Conservation (phyloP, 2,797 vertebrate genomes). For the Tamandua tetradactyla region DNA sequence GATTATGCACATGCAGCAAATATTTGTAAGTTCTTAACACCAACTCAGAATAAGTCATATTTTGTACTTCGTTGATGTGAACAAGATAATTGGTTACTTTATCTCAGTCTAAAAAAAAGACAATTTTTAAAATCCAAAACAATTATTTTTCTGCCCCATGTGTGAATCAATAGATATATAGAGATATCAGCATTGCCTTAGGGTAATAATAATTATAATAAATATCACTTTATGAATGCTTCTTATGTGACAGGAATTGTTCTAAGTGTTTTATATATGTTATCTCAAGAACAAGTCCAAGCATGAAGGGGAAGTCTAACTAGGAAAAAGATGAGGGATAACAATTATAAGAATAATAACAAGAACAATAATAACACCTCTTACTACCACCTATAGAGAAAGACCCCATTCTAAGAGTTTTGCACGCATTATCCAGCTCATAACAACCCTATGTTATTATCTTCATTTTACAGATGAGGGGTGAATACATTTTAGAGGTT, state of each 20-base stretch:
- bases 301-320: not conserved
- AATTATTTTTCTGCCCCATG: not conserved
- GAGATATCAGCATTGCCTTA: not conserved
- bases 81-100: slow-evolving; percentile 42
- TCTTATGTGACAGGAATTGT: not conserved
- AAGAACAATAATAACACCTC: not conserved
- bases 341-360: not conserved
- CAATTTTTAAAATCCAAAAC: slow-evolving; percentile 24
- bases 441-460: not conserved
- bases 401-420: not conserved
- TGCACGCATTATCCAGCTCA: slow-evolving; percentile 13
- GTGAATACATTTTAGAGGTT: not conserved
- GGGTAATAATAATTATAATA: not conserved
- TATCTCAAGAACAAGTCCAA: not conserved
- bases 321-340: not conserved
- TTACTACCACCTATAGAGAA: not conserved
- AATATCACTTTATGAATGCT: slow-evolving; percentile 28
- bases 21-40: not conserved
- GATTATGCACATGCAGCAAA: not conserved
- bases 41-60: not conserved
- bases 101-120: not conserved
- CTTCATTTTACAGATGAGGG: not conserved
- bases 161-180: not conserved
- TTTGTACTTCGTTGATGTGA: not conserved
- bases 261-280: not conserved